Evolutionary conservation across 2,797 vertebrate genomes (phyloP).

Genomic region (Arrhamphus sclerolepis): DNA sequence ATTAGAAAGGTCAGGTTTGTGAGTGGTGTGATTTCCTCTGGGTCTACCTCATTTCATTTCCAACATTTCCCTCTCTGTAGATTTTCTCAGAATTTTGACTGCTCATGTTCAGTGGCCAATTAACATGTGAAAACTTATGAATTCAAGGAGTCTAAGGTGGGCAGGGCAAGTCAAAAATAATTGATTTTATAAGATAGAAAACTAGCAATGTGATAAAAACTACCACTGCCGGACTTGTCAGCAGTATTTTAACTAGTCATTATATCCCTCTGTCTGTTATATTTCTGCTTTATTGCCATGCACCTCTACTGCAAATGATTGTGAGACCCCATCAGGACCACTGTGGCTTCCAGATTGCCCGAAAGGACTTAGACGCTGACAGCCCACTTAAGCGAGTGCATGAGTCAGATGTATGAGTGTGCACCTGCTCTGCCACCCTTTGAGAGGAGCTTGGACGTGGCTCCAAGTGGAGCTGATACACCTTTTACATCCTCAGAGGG

Average conservation of each 20-base stretch:
- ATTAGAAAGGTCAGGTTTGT: slow-evolving; percentile 28
- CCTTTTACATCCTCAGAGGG: slow-evolving; percentile 33
- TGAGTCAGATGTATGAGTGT: too few species aligned
- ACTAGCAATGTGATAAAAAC: slow-evolving; percentile 28
- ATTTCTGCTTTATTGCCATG: slow-evolving; percentile 10
- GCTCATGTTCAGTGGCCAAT: slow-evolving; percentile 41
- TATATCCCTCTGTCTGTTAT: slow-evolving; percentile 1
- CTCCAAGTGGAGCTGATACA: slow-evolving; percentile 16
- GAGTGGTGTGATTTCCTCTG: slow-evolving; percentile 50
- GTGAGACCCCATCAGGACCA: slow-evolving; percentile 5
- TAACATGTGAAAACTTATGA: slow-evolving; percentile 41
- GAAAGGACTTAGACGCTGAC: slow-evolving; percentile 27
- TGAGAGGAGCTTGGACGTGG: too few species aligned
- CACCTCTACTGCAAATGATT: slow-evolving; percentile 1
- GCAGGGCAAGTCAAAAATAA: slow-evolving; percentile 18
- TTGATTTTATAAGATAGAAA: slow-evolving; percentile 46
- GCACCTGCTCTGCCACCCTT: too few species aligned
- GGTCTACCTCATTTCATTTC: slow-evolving; percentile 31
- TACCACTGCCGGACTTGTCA: not conserved
- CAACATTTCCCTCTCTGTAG: slow-evolving; percentile 20
- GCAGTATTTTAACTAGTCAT: slow-evolving; percentile 20
- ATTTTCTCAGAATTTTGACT: slow-evolving; percentile 36
- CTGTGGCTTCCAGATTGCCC: slow-evolving; percentile 17
- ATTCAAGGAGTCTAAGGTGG: slow-evolving; percentile 4
- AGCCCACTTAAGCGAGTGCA: slow-evolving; percentile 34